Evolutionary conservation across 2,113 vertebrate genomes (phyloP).

Genomic region (Hippocampus mohnikei): DNA sequence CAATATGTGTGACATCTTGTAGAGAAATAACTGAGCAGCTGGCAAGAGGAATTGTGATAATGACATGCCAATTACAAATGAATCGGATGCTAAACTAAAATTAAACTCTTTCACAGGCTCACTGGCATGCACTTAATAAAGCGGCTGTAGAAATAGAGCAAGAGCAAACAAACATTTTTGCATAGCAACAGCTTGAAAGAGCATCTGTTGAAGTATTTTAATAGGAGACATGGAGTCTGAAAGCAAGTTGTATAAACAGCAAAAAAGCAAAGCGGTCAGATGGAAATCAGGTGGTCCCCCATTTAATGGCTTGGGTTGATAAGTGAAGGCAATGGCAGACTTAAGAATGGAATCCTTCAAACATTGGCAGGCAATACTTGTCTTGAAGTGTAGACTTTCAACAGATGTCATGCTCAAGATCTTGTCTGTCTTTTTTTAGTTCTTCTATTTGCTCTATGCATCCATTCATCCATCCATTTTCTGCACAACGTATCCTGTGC

Average conservation of each 20-base stretch:
- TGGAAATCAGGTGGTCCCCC: conserved; percentile 5
- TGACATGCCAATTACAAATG: not conserved
- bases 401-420: not conserved
- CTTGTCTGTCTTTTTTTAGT: not conserved
- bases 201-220: conserved; percentile 10
- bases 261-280: not conserved
- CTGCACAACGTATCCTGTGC: no score
- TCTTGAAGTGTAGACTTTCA: not conserved
- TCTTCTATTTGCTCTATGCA: not conserved
- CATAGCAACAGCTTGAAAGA: not conserved
- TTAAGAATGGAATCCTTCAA: not conserved
- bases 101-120: not conserved
- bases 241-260: not conserved
- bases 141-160: no score
- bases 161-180: not conserved
- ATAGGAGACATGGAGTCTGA: conserved; percentile 6
- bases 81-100: not conserved
- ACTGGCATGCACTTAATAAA: not conserved
- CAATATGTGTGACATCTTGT: not conserved
- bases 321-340: not conserved
- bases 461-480: not conserved
- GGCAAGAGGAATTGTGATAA: not conserved
- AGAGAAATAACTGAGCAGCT: not conserved
- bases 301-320: not conserved
- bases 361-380: not conserved